Evolutionary conservation across 2,113 vertebrate species (phyloP).

Genomic region (Caracal caracal): DNA sequence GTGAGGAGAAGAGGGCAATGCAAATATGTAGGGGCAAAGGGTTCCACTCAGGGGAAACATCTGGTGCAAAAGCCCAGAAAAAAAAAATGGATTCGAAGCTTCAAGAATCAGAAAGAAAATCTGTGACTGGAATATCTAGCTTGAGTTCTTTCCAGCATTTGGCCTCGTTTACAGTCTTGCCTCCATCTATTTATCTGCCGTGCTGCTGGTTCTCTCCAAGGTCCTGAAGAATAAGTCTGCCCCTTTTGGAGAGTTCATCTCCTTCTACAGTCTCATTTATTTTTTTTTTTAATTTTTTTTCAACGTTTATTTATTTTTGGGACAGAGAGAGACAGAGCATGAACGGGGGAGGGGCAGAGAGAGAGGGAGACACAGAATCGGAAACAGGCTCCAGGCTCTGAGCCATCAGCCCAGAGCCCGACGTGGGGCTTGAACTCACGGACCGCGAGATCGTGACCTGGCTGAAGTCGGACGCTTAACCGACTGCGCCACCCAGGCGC

Average conservation of each 20-base stretch:
- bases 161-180: background rate
- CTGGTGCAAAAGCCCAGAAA: background rate
- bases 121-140: background rate
- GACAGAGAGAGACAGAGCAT: no score
- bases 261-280: background rate
- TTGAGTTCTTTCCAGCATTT: background rate
- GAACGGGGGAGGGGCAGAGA: no score
- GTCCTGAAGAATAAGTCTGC: background rate
- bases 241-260: background rate
- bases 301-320: no score
- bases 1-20: background rate
- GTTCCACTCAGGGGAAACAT: background rate
- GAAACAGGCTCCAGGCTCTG: no score
- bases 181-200: accelerated
- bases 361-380: no score
- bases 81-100: no score
- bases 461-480: no score
- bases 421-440: no score
- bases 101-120: background rate
- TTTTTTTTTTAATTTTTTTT: no score
- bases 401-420: no score
- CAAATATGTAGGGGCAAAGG: background rate
- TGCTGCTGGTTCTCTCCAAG: slow-evolving; percentile 57
- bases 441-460: no score
- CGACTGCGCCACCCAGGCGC: no score